Evolutionary conservation across 2,113 vertebrate genomes (phyloP).

Genomic region (Pogonocichla stellata): DNA sequence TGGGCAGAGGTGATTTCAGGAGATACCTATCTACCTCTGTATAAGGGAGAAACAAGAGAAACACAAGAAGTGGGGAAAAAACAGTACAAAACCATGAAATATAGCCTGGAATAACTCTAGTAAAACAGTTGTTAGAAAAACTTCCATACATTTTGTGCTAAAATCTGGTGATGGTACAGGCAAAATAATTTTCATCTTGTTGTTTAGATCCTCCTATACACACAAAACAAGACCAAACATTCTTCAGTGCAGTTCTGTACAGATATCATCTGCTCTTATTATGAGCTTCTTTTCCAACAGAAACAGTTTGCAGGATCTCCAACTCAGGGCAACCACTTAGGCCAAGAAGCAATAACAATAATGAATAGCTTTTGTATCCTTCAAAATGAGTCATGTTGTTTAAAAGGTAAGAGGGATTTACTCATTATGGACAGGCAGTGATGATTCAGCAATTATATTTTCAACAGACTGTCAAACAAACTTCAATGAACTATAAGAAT

Average conservation of each 20-base stretch:
- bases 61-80: background rate
- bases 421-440: conserved; percentile 11
- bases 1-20: background rate
- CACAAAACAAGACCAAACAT: background rate
- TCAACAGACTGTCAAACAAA: conserved; percentile 18
- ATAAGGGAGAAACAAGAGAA: background rate
- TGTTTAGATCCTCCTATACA: background rate
- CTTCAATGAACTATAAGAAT: conserved; percentile 25
- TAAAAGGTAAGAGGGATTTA: conserved; percentile 47
- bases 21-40: background rate
- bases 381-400: conserved; percentile 37
- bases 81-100: background rate
- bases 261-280: background rate
- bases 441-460: conserved; percentile 41
- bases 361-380: conserved; percentile 11
- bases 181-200: background rate
- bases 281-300: background rate
- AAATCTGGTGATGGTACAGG: background rate
- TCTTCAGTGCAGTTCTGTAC: background rate
- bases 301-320: background rate
- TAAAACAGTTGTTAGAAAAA: background rate
- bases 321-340: background rate
- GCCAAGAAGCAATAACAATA: background rate
- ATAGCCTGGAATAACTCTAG: background rate
- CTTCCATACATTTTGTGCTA: background rate